phyloP scores from a whole-genome alignment of 2,888 invertebrate genomes.

The Dysmachus trigonus region DNA sequence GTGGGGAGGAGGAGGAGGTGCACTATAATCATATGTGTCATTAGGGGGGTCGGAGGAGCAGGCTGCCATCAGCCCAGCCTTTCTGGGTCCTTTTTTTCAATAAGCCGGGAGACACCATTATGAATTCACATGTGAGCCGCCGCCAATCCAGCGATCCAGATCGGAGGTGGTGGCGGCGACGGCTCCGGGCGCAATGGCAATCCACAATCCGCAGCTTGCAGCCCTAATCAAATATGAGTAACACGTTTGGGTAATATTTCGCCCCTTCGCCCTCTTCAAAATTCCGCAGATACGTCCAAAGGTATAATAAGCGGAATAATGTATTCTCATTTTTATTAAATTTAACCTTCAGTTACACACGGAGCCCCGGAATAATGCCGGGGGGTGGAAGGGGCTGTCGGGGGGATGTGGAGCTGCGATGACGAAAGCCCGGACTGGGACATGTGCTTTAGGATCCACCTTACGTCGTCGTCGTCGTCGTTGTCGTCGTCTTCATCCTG shows the following conservation, averaged over 20 bases:
- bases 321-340: conserved; percentile 49
- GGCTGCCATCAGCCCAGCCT: not conserved
- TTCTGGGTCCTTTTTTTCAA: conserved; percentile 2
- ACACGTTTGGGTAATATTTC: conserved; percentile 49
- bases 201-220: conserved; percentile 19
- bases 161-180: not conserved
- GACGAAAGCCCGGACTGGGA: not conserved
- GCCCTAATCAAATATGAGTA: conserved; percentile 47
- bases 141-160: conserved; percentile 16
- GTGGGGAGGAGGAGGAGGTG: not conserved
- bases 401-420: not conserved
- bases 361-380: not conserved
- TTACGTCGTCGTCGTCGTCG: not conserved
- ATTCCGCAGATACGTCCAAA: conserved; percentile 44
- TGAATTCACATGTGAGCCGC: conserved; percentile 24
- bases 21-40: not conserved
- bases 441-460: not conserved
- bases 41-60: not conserved
- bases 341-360: conserved; percentile 48
- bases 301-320: conserved; percentile 49
- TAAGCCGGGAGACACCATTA: conserved; percentile 18
- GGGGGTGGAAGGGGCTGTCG: not conserved
- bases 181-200: not conserved
- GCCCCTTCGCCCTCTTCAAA: conserved; percentile 42
- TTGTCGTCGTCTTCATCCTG: not conserved